A percentile compares a stretch with the other conserved stretches of the same genome.
Evolutionary conservation across 2,888 invertebrate genomes (phyloP).

Genomic region (Philonicus albiceps): DNA sequence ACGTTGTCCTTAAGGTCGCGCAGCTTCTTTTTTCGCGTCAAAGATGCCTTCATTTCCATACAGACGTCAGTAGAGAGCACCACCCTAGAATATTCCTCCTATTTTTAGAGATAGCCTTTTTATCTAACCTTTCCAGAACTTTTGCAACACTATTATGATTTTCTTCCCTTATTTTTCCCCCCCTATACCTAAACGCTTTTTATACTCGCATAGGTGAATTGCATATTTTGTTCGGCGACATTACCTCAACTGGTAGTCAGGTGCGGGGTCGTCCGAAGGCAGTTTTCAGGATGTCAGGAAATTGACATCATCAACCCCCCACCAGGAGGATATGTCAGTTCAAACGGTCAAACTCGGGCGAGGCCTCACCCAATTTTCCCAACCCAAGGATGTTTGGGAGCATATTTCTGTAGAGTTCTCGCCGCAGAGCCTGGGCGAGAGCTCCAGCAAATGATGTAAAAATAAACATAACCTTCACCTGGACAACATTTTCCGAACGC

Average conservation of each 20-base stretch:
- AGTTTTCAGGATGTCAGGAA: not conserved
- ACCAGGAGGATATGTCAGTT: not conserved
- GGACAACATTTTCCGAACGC: constrained; percentile 1
- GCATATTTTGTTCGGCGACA: not conserved
- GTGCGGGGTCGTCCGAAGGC: not conserved
- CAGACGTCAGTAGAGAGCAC: not conserved
- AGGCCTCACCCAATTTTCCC: not conserved
- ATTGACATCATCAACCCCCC: not conserved
- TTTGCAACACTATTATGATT: not conserved
- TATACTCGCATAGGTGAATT: not conserved
- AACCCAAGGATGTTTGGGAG: not conserved
- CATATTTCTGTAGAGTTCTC: not conserved
- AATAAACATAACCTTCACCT: constrained; percentile 36
- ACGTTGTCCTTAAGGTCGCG: not conserved
- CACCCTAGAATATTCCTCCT: not conserved
- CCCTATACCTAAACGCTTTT: not conserved
- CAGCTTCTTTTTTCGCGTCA: not conserved
- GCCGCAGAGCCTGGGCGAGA: not conserved
- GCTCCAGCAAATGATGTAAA: not conserved
- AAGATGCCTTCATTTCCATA: not conserved
- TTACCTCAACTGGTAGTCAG: not conserved
- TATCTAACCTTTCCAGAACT: not conserved
- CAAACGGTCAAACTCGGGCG: not conserved
- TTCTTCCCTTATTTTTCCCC: not conserved
- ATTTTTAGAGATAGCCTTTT: not conserved